Base-by-base conservation (phyloP, 2,888 invertebrate genomes). In the Pollenia griseotomentosa region DNA sequence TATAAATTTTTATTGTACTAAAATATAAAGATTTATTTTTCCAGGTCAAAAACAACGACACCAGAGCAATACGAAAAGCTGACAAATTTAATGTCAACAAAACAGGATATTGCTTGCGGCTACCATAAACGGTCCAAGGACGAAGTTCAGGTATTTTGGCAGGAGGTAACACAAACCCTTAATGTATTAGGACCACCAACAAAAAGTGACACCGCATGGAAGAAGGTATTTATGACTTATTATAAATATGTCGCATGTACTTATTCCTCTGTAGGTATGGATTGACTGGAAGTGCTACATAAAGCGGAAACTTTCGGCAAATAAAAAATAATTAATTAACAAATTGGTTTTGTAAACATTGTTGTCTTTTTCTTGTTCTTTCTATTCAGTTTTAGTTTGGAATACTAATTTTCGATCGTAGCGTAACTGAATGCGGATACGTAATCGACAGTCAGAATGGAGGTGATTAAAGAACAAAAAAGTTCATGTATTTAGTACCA, bases 231-330 rank as follows among this genome's bases (percentile, higher is more conserved):
- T 46, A 65, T 65, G 46, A 16, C 19, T 65, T 65, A 46, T 65
- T 65, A 44, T 19, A 65, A 46, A 61, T 71, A 59, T 48, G 19
- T 66, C 12, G 44, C 48, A 70, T 70, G 12, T 61, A n/a, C 9
- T 61, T 46, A 48, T n/a, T n/a, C n/a, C n/a, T n/a, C n/a, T 71
- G 19, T 19, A 77, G 83, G 83, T 77, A 14, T 79, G 55, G 78
- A 66, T 73, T 55, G 77, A 83, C 70, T 77, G 77, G 68, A 83
- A 83, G 33, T 68, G 66, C 59, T 83, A 57, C 46, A 75, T 83
- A 19, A 83, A 83, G 44, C 68, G 75, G 46, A 75, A 83, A 48
- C 51, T 83, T n/a, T 42, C 53, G 19, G 19, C 14, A 16, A 83
- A 83, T 19, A 83, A 68, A 61, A 57, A 71, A 68, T 65, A 83